Evolutionary conservation across 2,797 vertebrate species (phyloP).

Genomic region (Phalanger gymnotis): DNA sequence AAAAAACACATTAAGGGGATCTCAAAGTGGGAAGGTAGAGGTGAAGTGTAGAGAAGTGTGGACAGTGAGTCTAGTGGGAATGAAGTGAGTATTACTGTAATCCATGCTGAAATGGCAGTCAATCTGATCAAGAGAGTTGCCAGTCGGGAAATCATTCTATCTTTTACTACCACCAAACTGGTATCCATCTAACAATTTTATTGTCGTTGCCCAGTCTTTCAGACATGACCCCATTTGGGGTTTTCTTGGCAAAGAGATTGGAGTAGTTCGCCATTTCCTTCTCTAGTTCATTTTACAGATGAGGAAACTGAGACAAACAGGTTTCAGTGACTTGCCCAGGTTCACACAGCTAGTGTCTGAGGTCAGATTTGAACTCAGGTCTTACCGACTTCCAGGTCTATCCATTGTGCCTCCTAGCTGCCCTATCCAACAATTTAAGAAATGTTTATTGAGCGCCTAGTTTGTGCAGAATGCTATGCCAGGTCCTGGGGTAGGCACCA

Average conservation of each 20-base stretch:
- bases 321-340: not conserved
- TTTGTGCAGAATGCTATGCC: not conserved
- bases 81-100: not conserved
- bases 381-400: not conserved
- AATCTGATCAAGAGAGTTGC: not conserved
- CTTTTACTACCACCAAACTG: not conserved
- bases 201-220: not conserved
- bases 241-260: not conserved
- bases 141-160: not conserved
- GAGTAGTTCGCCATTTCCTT: not conserved
- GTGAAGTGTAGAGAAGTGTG: not conserved
- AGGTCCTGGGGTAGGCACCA: not conserved
- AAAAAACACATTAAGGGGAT: not conserved
- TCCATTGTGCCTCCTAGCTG: not conserved
- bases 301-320: not conserved
- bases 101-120: not conserved
- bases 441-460: not conserved
- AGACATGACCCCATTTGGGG: not conserved
- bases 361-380: not conserved
- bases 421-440: not conserved
- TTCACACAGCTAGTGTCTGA: not conserved
- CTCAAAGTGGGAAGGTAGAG: not conserved
- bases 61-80: not conserved
- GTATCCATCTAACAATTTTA: not conserved
- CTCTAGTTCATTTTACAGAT: not conserved